Percentiles rank a stretch among this genome's conserved stretches.
Evolutionary conservation across 1,140 invertebrate species (phyloP).

Genomic region (Scaptomyza montana): DNA sequence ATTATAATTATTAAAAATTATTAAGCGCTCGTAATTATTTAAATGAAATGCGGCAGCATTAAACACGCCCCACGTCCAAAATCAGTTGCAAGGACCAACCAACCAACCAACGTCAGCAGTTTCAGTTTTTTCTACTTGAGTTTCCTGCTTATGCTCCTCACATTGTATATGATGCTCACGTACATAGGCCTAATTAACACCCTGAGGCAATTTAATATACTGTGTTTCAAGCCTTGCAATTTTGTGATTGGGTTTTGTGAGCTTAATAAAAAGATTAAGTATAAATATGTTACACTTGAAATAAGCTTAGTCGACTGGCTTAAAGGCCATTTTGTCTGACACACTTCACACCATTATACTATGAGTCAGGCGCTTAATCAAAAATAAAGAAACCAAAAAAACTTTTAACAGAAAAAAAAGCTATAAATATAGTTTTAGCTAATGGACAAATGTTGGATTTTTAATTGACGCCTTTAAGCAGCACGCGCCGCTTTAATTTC

Average conservation of each 20-base stretch:
- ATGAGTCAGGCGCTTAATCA: slow-evolving; percentile 50
- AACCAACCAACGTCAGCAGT: slow-evolving; percentile 5
- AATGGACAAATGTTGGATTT: slow-evolving; percentile 57
- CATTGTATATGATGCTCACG: slow-evolving; percentile 41
- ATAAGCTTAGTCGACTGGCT: not conserved
- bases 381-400: slow-evolving; percentile 12
- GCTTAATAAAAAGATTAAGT: slow-evolving; percentile 14
- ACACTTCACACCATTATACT: slow-evolving; percentile 59
- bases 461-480: slow-evolving; percentile 74
- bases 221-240: slow-evolving; percentile 11
- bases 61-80: slow-evolving; percentile 27
- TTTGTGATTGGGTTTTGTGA: slow-evolving; percentile 6
- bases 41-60: slow-evolving; percentile 69
- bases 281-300: slow-evolving; percentile 14
- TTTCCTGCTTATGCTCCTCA: slow-evolving; percentile 6
- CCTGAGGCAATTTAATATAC: slow-evolving; percentile 50
- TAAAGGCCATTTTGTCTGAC: slow-evolving; percentile 47
- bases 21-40: slow-evolving; percentile 81
- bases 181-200: slow-evolving; percentile 66
- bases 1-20: slow-evolving; percentile 83
- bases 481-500: slow-evolving; percentile 66
- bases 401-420: not conserved
- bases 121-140: slow-evolving; percentile 17
- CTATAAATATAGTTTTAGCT: slow-evolving; percentile 33
- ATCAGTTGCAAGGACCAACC: slow-evolving; percentile 40